A percentile compares a stretch with the other conserved stretches of the same genome.
Evolutionary conservation across 2,888 invertebrate genomes (phyloP).

Genomic region (Bombyx huttoni): DNA sequence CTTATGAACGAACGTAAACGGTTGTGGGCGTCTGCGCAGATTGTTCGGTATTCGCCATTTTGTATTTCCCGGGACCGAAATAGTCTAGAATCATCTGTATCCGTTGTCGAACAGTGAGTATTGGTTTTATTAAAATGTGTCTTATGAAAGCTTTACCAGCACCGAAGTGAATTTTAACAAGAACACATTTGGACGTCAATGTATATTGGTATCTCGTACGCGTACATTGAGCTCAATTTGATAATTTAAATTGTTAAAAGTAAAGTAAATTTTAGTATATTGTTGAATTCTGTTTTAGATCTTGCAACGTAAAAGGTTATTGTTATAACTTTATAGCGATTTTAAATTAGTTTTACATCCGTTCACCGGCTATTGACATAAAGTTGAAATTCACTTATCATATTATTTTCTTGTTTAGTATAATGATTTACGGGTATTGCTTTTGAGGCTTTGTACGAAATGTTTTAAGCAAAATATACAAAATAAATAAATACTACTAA

Average conservation of each 20-base stretch:
- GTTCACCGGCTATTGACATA: too few relatives aligned
- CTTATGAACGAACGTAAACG: conserved; percentile 38
- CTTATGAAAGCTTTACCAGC: conserved; percentile 3
- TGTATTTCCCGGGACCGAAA: conserved; percentile 63
- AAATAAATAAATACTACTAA: too few relatives aligned
- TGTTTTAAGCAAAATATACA: too few relatives aligned
- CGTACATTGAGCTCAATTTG: background rate
- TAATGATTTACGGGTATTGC: too few relatives aligned
- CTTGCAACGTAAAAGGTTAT: too few relatives aligned
- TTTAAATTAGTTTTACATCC: too few relatives aligned
- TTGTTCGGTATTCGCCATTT: conserved; percentile 31
- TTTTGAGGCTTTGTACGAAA: too few relatives aligned
- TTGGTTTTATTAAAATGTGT: conserved; percentile 2
- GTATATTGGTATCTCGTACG: background rate
- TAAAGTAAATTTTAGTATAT: background rate
- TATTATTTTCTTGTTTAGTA: too few relatives aligned
- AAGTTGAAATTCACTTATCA: too few relatives aligned
- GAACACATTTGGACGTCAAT: background rate
- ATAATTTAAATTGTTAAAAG: background rate
- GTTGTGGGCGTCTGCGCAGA: conserved; percentile 23
- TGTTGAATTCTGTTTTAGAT: too few relatives aligned
- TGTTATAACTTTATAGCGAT: too few relatives aligned
- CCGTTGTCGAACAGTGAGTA: conserved; percentile 44
- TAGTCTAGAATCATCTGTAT: conserved; percentile 60
- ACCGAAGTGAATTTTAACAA: conserved; percentile 2